Conservation (phyloP, 1,140 invertebrate species). For the Drosophila melanogaster region Release_6_plus_ISO1_MT NC_004354.4:7478501-7479000, state of each 20-base stretch:
- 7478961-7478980: slow-evolving; percentile 23
- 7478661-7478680: too few species aligned
- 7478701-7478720: not conserved
- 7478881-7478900: slow-evolving; percentile 67
- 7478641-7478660: too few species aligned
- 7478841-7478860: slow-evolving; percentile 74
- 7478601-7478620: too few species aligned
- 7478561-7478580: too few species aligned
- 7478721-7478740: not conserved
- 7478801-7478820: slow-evolving; percentile 25
- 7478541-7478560: not conserved
- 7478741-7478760: slow-evolving; percentile 7
- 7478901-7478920: slow-evolving; percentile 72
- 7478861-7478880: slow-evolving; percentile 51
- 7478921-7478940: slow-evolving; percentile 80
- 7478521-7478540: not conserved
- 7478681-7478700: not conserved
- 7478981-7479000: slow-evolving; percentile 76
- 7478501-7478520: not conserved
- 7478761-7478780: slow-evolving; percentile 5
- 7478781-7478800: not conserved
- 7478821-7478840: slow-evolving; percentile 61
- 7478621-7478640: too few species aligned
- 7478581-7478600: too few species aligned
- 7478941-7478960: slow-evolving; percentile 76